Percentiles rank a stretch among this genome's conserved stretches.
phyloP scores from a whole-genome alignment of 2,888 invertebrate species.

The Dynastes hyllus region DNA sequence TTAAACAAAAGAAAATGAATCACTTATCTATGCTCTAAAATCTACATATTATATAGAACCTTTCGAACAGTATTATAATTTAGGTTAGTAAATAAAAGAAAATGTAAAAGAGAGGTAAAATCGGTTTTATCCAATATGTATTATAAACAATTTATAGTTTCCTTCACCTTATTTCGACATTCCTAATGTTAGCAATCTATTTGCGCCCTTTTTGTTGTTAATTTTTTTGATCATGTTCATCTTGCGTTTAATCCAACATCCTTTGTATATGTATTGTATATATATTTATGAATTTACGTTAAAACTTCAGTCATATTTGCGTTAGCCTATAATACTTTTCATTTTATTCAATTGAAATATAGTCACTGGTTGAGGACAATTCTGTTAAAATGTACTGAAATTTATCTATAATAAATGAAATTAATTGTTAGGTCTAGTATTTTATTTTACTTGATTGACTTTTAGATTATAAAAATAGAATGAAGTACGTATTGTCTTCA shows the following conservation, averaged over 20 bases:
- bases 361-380: constrained; percentile 44
- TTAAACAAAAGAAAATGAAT: constrained; percentile 14
- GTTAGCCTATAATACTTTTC: constrained; percentile 5
- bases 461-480: not conserved
- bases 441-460: constrained; percentile 16
- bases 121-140: constrained; percentile 12
- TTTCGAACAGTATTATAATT: constrained; percentile 50
- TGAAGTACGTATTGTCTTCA: too few relatives aligned
- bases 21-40: constrained; percentile 45
- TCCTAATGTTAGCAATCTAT: not conserved
- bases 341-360: constrained; percentile 23
- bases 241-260: constrained; percentile 4
- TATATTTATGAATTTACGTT: constrained; percentile 34
- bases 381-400: constrained; percentile 50
- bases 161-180: not conserved
- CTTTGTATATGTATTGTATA: constrained; percentile 36
- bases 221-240: not conserved
- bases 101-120: not conserved
- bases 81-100: constrained; percentile 46
- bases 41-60: constrained; percentile 44
- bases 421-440: constrained; percentile 42
- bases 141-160: not conserved
- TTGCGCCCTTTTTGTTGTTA: not conserved
- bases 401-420: constrained; percentile 47
- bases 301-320: not conserved